Percentiles rank a stretch among this genome's conserved stretches.
Evolutionary conservation across 2,797 vertebrate species (phyloP).

Genomic region (Halcyon badia): DNA sequence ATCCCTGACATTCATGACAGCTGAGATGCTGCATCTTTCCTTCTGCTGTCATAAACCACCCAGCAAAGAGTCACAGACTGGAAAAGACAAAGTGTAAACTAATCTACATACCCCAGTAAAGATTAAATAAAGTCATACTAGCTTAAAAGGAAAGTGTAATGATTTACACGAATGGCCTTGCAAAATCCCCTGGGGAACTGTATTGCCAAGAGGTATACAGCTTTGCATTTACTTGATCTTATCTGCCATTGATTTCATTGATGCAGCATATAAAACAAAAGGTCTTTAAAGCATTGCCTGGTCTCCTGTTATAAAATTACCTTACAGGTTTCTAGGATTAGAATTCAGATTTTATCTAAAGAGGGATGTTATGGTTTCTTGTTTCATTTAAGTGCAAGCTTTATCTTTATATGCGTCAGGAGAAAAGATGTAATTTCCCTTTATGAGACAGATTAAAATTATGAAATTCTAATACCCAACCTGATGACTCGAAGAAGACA

Average conservation of each 20-base stretch:
- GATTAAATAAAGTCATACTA: neutral
- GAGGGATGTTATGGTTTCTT: neutral
- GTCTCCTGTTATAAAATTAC: conserved; percentile 41
- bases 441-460: conserved; percentile 23
- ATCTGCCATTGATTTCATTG: conserved; percentile 47
- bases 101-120: neutral
- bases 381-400: neutral
- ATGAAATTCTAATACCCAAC: neutral
- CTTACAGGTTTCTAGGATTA: conserved; percentile 18
- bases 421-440: conserved; percentile 24
- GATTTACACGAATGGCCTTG: neutral
- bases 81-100: neutral
- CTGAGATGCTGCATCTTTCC: neutral
- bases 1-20: neutral
- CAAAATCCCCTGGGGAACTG: neutral
- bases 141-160: neutral
- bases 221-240: conserved; percentile 2
- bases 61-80: neutral
- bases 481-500: neutral
- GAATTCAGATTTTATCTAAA: neutral
- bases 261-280: neutral
- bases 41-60: neutral
- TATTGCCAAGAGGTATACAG: neutral
- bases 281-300: conserved; percentile 7
- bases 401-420: conserved; percentile 8